A percentile compares a stretch with the other conserved stretches of the same genome.
These are phyloP conservation scores for Nyctibius grandis DNA, from an alignment of 2,797 vertebrate genomes.

Conservation along the genomic window DNA sequence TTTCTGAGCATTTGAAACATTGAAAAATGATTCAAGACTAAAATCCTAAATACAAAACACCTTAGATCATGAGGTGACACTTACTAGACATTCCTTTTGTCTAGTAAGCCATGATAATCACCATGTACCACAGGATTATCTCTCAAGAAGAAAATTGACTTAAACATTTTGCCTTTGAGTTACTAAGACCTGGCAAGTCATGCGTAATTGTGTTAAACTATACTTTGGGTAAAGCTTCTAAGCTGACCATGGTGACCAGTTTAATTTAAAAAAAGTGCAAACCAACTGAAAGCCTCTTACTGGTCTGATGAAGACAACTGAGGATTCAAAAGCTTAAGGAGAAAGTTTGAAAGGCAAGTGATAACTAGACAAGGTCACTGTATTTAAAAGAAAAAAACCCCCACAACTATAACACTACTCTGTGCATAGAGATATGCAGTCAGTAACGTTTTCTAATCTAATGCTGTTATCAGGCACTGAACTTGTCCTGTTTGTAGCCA, in stretches of 20 bases:
- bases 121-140: neutral
- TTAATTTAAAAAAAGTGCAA: neutral
- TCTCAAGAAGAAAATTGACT: neutral
- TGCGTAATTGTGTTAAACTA: neutral
- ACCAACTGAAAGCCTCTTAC: neutral
- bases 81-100: neutral
- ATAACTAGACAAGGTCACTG: neutral
- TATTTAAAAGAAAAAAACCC: neutral
- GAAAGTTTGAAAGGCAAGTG: neutral
- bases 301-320: neutral
- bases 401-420: neutral
- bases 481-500: neutral
- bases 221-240: neutral
- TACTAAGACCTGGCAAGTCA: neutral
- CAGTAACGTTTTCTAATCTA: neutral
- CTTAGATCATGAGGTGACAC: neutral
- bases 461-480: neutral
- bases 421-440: neutral
- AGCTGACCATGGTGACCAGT: neutral
- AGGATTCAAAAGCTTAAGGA: neutral
- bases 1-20: neutral
- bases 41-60: neutral
- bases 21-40: neutral
- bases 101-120: neutral
- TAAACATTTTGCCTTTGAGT: neutral